Conservation (phyloP, 2,113 vertebrate species). For the Paramormyrops kingsleyae region DNA sequence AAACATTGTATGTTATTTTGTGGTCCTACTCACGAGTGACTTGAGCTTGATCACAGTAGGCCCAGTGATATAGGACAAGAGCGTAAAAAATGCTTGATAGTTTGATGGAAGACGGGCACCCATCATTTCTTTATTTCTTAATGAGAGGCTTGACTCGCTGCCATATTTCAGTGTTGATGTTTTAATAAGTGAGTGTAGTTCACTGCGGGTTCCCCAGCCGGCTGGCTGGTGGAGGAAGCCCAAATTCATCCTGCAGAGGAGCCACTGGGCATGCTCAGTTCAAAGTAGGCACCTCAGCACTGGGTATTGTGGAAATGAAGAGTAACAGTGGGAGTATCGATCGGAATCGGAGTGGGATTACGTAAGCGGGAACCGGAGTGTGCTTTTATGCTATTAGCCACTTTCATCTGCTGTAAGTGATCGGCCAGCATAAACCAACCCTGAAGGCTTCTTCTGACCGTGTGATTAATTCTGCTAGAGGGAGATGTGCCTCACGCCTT, state of each 20-base stretch:
- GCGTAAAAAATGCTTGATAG: slow-evolving; percentile 2
- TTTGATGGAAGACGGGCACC: slow-evolving; percentile 17
- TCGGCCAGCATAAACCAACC: slow-evolving; percentile 23
- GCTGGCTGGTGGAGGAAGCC: neutral
- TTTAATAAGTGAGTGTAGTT: slow-evolving; percentile 14
- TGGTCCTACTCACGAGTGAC: neutral
- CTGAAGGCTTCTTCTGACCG: neutral
- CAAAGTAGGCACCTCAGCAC: neutral
- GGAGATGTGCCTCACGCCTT: neutral
- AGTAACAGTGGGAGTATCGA: slow-evolving; percentile 43
- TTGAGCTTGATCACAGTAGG: neutral
- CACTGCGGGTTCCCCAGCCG: neutral
- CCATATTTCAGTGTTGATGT: neutral
- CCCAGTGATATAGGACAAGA: neutral
- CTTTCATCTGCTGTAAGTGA: slow-evolving; percentile 34
- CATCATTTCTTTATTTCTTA: slow-evolving; percentile 4
- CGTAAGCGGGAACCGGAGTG: slow-evolving; percentile 33
- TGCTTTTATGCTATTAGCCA: slow-evolving; percentile 51
- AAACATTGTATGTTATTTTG: neutral
- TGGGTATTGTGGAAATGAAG: slow-evolving; percentile 27
- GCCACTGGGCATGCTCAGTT: slow-evolving; percentile 20
- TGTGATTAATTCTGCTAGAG: neutral
- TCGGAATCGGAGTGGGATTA: slow-evolving; percentile 37
- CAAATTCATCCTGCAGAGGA: neutral
- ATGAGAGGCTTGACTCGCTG: neutral